Conservation (phyloP, 2,797 vertebrate genomes). For the Lacerta bilineata region DNA sequence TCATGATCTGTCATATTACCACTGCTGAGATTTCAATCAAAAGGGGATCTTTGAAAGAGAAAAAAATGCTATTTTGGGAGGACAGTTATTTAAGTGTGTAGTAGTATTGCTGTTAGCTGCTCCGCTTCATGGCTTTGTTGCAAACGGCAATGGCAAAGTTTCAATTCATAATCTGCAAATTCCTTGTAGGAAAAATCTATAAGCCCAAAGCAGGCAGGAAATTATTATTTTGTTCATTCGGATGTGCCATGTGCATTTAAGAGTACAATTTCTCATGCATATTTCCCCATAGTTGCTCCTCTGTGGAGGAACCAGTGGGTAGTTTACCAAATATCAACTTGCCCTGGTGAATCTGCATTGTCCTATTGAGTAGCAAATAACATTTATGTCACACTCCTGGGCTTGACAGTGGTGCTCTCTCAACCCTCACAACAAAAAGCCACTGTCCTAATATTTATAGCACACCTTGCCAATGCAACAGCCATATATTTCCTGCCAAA, state of each 20-base stretch:
- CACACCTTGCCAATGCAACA: too few species aligned
- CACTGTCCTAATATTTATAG: too few species aligned
- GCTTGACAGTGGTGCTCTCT: neutral
- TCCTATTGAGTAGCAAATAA: neutral
- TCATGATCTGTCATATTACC: conserved; percentile 60
- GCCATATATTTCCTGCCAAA: too few species aligned
- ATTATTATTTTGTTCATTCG: neutral
- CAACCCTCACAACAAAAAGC: neutral
- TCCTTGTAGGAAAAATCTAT: neutral
- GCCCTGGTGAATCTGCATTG: neutral
- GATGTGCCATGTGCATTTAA: neutral
- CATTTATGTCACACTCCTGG: neutral
- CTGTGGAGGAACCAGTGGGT: neutral
- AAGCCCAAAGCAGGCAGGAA: neutral
- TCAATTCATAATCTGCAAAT: neutral
- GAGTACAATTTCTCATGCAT: neutral
- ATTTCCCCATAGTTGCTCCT: neutral
- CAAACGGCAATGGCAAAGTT: conserved; percentile 43
- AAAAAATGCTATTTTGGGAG: conserved; percentile 55
- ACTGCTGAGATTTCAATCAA: conserved; percentile 65
- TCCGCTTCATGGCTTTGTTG: conserved; percentile 28
- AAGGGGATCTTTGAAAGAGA: conserved; percentile 49
- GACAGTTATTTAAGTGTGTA: conserved; percentile 52
- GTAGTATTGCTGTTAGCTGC: conserved; percentile 50
- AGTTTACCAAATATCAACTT: neutral